Evolutionary conservation across 2,888 invertebrate species (phyloP).

Genomic region (Eupeodes latifasciatus): DNA sequence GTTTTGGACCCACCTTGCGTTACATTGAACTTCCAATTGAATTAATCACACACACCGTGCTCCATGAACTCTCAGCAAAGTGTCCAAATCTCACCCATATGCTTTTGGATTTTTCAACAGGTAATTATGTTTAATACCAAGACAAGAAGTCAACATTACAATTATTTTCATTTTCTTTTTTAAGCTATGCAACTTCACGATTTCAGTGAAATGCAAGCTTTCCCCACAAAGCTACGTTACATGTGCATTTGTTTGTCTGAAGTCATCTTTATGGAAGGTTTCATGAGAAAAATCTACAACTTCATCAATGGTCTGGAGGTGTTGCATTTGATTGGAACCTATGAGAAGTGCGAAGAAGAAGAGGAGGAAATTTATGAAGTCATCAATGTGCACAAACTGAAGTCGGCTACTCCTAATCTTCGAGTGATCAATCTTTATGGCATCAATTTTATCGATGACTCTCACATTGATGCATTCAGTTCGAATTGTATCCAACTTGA

Average conservation of each 20-base stretch:
- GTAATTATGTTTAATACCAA: slow-evolving; percentile 79
- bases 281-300: slow-evolving; percentile 99
- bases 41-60: slow-evolving; percentile 96
- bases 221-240: slow-evolving; percentile 97
- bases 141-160: neutral
- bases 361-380: slow-evolving; percentile 99
- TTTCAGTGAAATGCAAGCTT: slow-evolving; percentile 99
- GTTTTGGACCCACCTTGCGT: slow-evolving; percentile 94
- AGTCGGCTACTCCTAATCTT: slow-evolving; percentile 98
- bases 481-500: slow-evolving; percentile 98
- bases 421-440: slow-evolving; percentile 99
- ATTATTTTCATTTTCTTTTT: slow-evolving; percentile 22
- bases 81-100: slow-evolving; percentile 98
- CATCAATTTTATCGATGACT: slow-evolving; percentile 99
- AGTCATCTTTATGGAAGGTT: slow-evolving; percentile 99
- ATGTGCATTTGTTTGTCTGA: slow-evolving; percentile 98
- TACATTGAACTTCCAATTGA: slow-evolving; percentile 98
- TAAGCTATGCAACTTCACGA: slow-evolving; percentile 99
- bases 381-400: slow-evolving; percentile 99
- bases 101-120: slow-evolving; percentile 98
- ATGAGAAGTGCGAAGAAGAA: slow-evolving; percentile 98
- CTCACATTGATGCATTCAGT: slow-evolving; percentile 98
- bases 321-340: slow-evolving; percentile 98
- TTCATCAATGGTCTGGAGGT: slow-evolving; percentile 98
- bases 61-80: slow-evolving; percentile 98